phyloP scores from a whole-genome alignment of 2,888 invertebrate genomes.

The Dolichomitus sp. region DNA sequence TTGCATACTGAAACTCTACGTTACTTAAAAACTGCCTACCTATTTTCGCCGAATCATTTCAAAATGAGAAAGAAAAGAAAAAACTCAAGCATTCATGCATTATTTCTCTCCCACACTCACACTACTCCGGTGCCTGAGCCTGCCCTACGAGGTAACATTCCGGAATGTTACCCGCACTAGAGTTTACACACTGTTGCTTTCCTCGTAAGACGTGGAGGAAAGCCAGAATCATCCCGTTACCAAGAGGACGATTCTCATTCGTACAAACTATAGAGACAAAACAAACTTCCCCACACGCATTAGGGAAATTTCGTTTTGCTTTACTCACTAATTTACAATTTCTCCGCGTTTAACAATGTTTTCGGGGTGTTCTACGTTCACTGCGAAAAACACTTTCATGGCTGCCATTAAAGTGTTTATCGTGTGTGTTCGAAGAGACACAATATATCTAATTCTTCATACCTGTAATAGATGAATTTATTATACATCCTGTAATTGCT shows the following conservation, averaged over 20 bases:
- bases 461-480: conserved; percentile 9
- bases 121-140: neutral
- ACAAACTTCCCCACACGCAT: neutral
- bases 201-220: neutral
- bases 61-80: neutral
- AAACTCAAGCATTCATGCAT: neutral
- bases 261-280: neutral
- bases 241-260: neutral
- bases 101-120: neutral
- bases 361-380: conserved; percentile 19
- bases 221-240: neutral
- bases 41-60: neutral
- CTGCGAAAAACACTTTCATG: conserved; percentile 3
- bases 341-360: conserved; percentile 4
- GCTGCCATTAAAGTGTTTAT: neutral
- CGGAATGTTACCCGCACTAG: neutral
- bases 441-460: neutral
- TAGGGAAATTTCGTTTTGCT: neutral
- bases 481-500: conserved; percentile 22
- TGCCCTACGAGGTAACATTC: neutral
- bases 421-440: too few relatives aligned
- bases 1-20: too few relatives aligned
- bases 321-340: neutral
- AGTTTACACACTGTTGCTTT: neutral
- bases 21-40: neutral